Conservation (phyloP, 2,113 vertebrate species). For the Elachura formosa region DNA sequence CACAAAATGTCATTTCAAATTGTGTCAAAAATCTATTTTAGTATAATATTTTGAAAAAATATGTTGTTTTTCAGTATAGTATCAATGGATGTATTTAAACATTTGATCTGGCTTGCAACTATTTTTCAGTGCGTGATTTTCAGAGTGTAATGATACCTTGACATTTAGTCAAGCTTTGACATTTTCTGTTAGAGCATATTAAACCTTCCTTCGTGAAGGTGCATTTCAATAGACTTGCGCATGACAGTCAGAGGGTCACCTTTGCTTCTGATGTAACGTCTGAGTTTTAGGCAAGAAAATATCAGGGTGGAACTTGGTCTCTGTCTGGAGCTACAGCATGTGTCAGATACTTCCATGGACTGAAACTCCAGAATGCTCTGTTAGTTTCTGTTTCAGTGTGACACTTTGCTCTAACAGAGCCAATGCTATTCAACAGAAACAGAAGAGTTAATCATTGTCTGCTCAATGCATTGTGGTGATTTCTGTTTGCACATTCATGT, state of each 20-base stretch:
- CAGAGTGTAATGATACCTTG: not conserved
- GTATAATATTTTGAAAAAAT: not conserved
- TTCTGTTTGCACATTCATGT: not conserved
- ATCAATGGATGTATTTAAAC: not conserved
- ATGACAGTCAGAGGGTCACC: not conserved
- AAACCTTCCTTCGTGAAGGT: not conserved
- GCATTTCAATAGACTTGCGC: not conserved
- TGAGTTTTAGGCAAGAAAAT: not conserved
- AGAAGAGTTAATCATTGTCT: not conserved
- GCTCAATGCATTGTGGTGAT: accelerated
- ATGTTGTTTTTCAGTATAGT: not conserved
- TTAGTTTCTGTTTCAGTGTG: not conserved
- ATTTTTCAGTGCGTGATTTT: not conserved
- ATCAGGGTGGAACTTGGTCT: not conserved
- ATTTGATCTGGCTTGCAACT: not conserved
- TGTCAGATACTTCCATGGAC: not conserved
- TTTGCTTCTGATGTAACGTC: not conserved
- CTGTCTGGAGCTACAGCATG: not conserved
- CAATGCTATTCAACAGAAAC: not conserved
- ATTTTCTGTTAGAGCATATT: constrained; percentile 14
- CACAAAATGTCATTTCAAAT: not conserved
- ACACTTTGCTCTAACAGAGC: not conserved
- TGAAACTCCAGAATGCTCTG: not conserved
- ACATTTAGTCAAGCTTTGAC: constrained; percentile 41
- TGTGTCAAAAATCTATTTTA: not conserved